Conservation (phyloP, 2,797 vertebrate species). For the Danio aesculapii region DNA sequence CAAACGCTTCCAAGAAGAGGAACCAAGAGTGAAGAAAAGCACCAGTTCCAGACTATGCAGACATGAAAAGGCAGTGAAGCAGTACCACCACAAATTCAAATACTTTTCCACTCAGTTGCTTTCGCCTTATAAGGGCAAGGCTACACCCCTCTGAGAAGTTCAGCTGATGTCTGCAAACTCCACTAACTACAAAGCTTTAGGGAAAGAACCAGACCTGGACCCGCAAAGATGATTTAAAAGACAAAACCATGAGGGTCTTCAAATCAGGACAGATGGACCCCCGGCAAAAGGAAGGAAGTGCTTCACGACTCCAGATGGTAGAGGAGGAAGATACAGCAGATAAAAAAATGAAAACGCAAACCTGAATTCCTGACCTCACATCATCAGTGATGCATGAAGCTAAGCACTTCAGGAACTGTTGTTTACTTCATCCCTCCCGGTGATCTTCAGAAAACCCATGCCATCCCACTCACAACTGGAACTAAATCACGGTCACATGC, state of each 20-base stretch:
- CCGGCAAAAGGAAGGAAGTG: constrained; percentile 68
- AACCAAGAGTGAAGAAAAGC: constrained; percentile 67
- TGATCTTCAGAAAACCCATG: constrained; percentile 2
- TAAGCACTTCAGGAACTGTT: constrained; percentile 18
- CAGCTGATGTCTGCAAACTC: constrained; percentile 77
- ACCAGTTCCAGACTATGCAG: constrained; percentile 33
- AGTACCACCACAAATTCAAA: constrained; percentile 82
- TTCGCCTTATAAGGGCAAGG: constrained; percentile 80
- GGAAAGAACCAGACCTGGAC: neutral
- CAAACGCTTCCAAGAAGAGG: constrained; percentile 45
- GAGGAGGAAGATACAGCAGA: constrained; percentile 37
- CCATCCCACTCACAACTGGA: constrained; percentile 12
- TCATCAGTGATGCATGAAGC: constrained; percentile 70
- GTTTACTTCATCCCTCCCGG: neutral
- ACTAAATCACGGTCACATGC: constrained; percentile 16
- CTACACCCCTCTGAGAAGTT: constrained; percentile 73
- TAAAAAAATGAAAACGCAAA: constrained; percentile 45
- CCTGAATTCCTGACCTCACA: constrained; percentile 78
- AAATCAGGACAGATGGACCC: neutral
- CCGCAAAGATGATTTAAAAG: constrained; percentile 5
- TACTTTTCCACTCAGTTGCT: constrained; percentile 75
- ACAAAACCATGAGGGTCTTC: constrained; percentile 59
- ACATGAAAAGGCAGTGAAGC: constrained; percentile 67
- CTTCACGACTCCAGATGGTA: constrained; percentile 77
- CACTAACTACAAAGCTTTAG: constrained; percentile 28